Evolutionary conservation across 2,113 vertebrate species (phyloP), one percentile per base, ranked within the genome.

Genomic region (Lepidothrix coronata): DNA sequence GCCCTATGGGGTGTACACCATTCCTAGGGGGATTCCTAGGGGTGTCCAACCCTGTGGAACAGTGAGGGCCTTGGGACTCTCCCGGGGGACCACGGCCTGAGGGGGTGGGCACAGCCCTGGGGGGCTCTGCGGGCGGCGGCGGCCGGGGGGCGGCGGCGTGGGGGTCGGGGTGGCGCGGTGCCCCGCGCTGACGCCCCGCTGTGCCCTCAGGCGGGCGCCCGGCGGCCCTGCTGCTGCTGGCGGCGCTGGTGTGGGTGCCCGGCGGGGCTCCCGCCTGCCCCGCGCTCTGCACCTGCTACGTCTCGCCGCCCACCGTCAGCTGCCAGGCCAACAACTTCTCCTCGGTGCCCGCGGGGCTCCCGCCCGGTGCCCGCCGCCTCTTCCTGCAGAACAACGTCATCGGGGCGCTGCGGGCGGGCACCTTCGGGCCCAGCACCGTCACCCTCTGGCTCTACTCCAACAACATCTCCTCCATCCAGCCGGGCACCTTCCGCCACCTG

Each of bases 371-470:
- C 18, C 99, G 99, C 92, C 98, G 99, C 62, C 99, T 99, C 95
- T 99, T 99, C 96, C 98, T 99, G 97, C 99, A 99, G 97, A 99
- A 99, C 98, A 99, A 99, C 98, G 98, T 98, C 96, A 99, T 99
- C 97, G 97, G 98, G 85, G 98, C 99, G 72, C 98, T 99, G 96
- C 98, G 98, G 39, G 98, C 99, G 1, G 99, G 99, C 96, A 99
- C 99, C 88, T 99, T 99, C 82, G 99, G 99, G 93, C 99, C 99
- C 61, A 98, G 98, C 96, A 99, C 99, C 27, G 97, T 98, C 93
- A 98, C 99, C 80, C 98, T 99, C 86, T 99, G 99, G 99, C 98
- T 99, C 43, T 99, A 99, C 96, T 99, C 99, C 93, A 99, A 99
- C 98, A 99, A 99, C 97, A 99, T 99, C 97, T 98, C 99, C 48